Evolutionary conservation across 2,888 invertebrate species (phyloP), one percentile per base, ranked within the genome.

Genomic region (Eristalis arbustorum): DNA sequence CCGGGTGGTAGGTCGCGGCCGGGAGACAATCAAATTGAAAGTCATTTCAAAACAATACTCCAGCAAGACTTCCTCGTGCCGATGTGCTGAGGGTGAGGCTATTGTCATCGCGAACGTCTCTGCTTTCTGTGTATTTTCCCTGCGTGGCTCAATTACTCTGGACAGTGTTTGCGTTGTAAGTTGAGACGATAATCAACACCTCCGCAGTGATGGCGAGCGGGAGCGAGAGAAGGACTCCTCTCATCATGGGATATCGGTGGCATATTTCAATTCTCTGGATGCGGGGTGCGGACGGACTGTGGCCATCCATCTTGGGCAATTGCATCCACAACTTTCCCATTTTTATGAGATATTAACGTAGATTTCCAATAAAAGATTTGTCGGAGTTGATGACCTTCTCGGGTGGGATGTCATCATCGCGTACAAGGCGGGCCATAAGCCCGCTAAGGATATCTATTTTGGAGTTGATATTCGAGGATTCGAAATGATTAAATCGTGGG

Each of bases 261-360:
- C 49, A 49, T 42, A 42, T 42, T 42, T 42, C 42, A 18, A 8
- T n/a, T 8, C 11, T 14, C n/a, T 14, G 28, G n/a, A 1, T 10
- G 14, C 5, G 1, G 10, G 62, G 3, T 42, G 42, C n/a, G 18
- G 6, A 18, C 4, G 8, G n/a, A 23, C 31, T 42, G 13, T 42
- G 23, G 42, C 67, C 67, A 80, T 76, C 71, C 22, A 68, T 79
- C 67, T 63, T 11, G 62, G 67, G 84, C 71, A 67, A 84, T 79
- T 79, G 75, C 67, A 67, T 75, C 25, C 4, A 57, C 18, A 59
- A 18, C 31, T 63, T 63, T 56, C 37, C 22, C 34, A 23, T 42
- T 14, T 84, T 77, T 69, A 73, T 25, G 61, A 76, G 63, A 61
- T 42, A 59, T 31, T 69, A 40, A 59, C 64, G 68, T 49, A 57